These are phyloP conservation scores for Nothocercus julius DNA, from an alignment of 2,113 vertebrate species.

Conservation along the genomic window DNA sequence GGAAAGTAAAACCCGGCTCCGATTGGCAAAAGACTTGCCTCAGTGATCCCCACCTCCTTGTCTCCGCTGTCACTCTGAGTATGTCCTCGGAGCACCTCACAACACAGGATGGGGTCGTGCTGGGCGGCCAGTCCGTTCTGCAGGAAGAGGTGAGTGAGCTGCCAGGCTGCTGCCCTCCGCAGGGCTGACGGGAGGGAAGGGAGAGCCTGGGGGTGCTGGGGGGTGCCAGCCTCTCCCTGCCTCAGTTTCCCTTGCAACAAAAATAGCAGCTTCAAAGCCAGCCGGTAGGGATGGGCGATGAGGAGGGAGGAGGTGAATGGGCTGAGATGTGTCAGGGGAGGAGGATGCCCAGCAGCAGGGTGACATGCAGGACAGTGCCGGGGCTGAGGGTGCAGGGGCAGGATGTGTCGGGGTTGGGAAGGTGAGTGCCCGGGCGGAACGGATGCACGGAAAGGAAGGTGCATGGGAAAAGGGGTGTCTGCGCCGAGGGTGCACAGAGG, in stretches of 20 bases:
- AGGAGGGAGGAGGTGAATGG: not conserved
- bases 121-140: not conserved
- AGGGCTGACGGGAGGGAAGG: not conserved
- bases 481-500: no score
- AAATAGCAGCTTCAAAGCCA: rapidly evolving
- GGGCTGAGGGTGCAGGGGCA: not conserved
- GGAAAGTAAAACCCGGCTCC: not conserved
- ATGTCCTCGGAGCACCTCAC: not conserved
- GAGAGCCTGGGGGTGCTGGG: rapidly evolving
- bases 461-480: no score
- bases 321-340: not conserved
- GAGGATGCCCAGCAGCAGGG: not conserved
- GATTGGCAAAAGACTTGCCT: not conserved
- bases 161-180: not conserved
- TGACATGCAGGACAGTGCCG: not conserved
- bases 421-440: no score
- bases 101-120: not conserved
- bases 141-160: not conserved
- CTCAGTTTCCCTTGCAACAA: not conserved
- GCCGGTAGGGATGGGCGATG: rapidly evolving
- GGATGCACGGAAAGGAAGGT: no score
- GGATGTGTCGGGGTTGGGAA: no score
- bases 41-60: not conserved
- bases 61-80: not conserved
- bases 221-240: rapidly evolving